Conservation (phyloP, 2,888 invertebrate genomes). For the Stenodera caucasica region DNA sequence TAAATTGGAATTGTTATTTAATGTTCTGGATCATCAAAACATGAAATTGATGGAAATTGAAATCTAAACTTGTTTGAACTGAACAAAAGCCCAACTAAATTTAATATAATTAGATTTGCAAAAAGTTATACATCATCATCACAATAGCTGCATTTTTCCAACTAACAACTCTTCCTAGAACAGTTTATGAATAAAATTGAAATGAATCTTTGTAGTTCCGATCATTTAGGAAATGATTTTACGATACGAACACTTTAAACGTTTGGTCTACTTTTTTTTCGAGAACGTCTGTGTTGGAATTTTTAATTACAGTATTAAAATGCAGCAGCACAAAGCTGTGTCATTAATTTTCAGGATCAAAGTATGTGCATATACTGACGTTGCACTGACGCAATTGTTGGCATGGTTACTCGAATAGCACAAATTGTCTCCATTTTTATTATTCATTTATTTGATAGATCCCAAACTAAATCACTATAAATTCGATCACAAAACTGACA, state of each 20-base stretch:
- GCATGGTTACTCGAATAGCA: constrained; percentile 17
- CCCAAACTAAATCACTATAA: no score
- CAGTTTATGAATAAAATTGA: neutral
- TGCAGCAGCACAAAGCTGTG: constrained; percentile 10
- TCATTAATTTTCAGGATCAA: constrained; percentile 27
- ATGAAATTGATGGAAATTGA: neutral
- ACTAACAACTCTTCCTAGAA: no score
- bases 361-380: constrained; percentile 23
- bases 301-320: constrained; percentile 15
- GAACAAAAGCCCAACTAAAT: no score
- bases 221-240: neutral
- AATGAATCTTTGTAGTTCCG: neutral
- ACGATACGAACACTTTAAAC: neutral
- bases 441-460: no score
- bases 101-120: no score
- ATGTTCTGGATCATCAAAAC: neutral
- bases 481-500: no score
- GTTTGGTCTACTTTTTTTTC: neutral
- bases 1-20: neutral
- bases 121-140: no score
- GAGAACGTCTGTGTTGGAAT: neutral
- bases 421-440: constrained; percentile 13
- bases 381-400: constrained; percentile 13
- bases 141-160: no score
- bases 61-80: neutral